phyloP scores from a whole-genome alignment of 2,797 vertebrate species.

The Mormyrus hasselquistii region DNA sequence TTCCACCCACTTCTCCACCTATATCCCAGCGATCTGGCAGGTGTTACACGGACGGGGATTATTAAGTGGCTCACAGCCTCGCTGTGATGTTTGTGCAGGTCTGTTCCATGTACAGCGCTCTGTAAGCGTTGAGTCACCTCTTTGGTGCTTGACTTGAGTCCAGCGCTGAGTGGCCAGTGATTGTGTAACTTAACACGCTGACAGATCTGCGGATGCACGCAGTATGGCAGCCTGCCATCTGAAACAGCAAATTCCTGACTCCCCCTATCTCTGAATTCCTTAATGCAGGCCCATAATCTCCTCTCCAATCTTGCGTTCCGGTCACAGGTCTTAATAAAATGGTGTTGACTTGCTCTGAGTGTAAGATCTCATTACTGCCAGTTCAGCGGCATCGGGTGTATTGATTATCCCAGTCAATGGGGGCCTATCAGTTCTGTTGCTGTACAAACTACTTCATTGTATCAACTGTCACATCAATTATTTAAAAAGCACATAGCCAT shows the following conservation, averaged over 20 bases:
- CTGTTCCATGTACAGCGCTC: constrained; percentile 81
- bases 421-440: not conserved
- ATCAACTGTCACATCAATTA: constrained; percentile 70
- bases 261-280: not conserved
- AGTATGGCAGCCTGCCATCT: constrained; percentile 47
- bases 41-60: constrained; percentile 79
- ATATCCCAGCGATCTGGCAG: constrained; percentile 91
- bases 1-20: constrained; percentile 60
- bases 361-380: not conserved
- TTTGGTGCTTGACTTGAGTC: constrained; percentile 84
- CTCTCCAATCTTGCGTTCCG: not conserved
- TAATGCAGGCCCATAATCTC: not conserved
- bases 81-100: constrained; percentile 80
- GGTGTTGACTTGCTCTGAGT: not conserved
- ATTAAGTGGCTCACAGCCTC: constrained; percentile 88
- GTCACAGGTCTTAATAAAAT: not conserved
- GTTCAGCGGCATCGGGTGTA: not conserved
- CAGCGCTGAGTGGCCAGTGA: constrained; percentile 72
- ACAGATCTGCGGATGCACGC: constrained; percentile 76
- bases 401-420: not conserved
- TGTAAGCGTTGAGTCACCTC: constrained; percentile 85
- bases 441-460: not conserved
- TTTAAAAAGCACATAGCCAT: constrained; percentile 79
- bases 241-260: not conserved
- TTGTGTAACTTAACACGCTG: constrained; percentile 66